Evolutionary conservation across 2,888 invertebrate genomes (phyloP), one percentile per base, ranked within the genome.

Genomic region (Tenthredo scrophulariae): DNA sequence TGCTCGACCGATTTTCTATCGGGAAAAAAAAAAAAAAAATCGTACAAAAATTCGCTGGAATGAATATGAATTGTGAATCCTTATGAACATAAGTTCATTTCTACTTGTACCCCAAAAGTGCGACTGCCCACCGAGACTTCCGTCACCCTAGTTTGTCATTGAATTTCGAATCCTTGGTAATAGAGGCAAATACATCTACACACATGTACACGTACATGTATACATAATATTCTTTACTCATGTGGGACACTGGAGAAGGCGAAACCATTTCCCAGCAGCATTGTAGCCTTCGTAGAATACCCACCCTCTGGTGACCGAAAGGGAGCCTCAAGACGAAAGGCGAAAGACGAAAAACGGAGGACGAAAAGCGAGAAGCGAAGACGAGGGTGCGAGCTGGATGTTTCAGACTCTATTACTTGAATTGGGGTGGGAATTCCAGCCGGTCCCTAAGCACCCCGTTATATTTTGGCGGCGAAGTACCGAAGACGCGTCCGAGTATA

Each of bases 341-440:
- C 50, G 58, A 79, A 67, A 46, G 65, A 40, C 67, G 82, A 67
- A 67, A 82, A 7, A 37, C 37, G 37, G 37, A 37, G 37, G 62
- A n/a, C 58, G 72, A 74, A 54, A 54, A n/a, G 37, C 62, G 85
- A 67, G 2, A 65, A 50, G 85, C 84, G 72, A 58, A 67, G 37
- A 84, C 84, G 84, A 80, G 80, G 83, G 87, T 87, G 88, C 87
- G 88, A 88, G 88, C 86, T 86, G 87, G 90, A 91, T 92, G 91
- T 91, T 92, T 92, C 90, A 89, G 91, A 90, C 91, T 92, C 92
- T 91, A 92, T 92, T 92, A 91, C 91, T 91, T 87, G 91, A 90
- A 92, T 92, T 92, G 92, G 88, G 90, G 90, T 91, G 92, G 92
- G 91, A 92, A 91, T 92, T 92, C 85, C 84, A 85, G 87, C 86